Conservation (phyloP, 2,113 vertebrate species). For the Tympanuchus pallidicinctus region DNA sequence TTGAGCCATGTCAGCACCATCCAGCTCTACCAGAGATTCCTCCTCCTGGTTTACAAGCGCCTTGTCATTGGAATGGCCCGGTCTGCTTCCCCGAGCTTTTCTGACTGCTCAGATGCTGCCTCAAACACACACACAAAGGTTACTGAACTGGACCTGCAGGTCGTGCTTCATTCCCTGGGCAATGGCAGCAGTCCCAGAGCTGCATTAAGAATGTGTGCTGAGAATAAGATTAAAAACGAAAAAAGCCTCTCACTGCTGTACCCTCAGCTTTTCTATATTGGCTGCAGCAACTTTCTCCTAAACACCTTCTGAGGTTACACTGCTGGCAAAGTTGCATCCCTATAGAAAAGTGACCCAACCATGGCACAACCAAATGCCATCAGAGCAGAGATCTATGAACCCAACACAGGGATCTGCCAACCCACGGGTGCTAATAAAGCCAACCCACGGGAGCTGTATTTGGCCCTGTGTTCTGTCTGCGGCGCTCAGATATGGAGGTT, state of each 20-base stretch:
- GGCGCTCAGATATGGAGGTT: background rate
- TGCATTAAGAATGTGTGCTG: background rate
- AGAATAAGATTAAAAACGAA: background rate
- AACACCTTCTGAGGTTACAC: background rate
- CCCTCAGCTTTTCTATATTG: rapidly evolving
- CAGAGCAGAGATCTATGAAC: background rate
- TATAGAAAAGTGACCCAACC: background rate
- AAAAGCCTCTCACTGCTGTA: background rate
- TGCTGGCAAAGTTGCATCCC: background rate
- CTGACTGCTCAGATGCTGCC: background rate
- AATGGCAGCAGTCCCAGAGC: background rate
- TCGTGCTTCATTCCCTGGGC: background rate
- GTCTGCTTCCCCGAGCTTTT: background rate
- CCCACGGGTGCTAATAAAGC: background rate
- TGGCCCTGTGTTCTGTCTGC: background rate
- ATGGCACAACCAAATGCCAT: rapidly evolving
- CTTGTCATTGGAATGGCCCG: background rate
- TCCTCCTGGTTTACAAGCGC: background rate
- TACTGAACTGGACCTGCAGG: background rate
- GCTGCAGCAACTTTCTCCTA: background rate
- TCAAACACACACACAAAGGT: background rate
- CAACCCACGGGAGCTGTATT: rapidly evolving
- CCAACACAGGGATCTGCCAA: background rate
- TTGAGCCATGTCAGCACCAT: background rate
- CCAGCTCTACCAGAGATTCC: background rate